A percentile compares a stretch with the other conserved stretches of the same genome.
Conservation (phyloP, 1,140 invertebrate species). For the Pseudomyrmex gracilis region DNA sequence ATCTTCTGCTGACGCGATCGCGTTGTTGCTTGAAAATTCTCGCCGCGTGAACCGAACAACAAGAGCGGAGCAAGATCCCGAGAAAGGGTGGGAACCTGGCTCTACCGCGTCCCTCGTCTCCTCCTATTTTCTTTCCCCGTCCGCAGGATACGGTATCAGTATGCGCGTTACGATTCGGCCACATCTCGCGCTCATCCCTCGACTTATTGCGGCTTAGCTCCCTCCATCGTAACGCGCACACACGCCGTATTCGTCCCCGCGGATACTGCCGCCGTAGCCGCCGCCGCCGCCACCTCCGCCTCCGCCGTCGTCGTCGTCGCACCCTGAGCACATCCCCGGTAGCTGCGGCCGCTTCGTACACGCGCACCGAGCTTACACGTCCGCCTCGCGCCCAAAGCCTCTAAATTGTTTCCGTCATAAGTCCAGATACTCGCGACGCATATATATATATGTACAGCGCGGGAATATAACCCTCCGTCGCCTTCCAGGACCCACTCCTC, state of each 20-base stretch:
- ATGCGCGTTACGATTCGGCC: conserved; percentile 85
- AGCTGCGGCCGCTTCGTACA: conserved; percentile 42
- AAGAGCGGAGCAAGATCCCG: conserved; percentile 54
- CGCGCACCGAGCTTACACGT: conserved; percentile 72
- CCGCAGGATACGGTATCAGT: conserved; percentile 82
- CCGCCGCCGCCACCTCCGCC: conserved; percentile 61
- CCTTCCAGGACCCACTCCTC: conserved; percentile 55
- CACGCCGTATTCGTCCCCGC: conserved; percentile 70
- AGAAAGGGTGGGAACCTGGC: not conserved
- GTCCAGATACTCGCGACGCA: conserved; percentile 84
- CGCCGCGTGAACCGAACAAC: conserved; percentile 49
- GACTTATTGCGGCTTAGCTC: conserved; percentile 86
- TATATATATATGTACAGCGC: conserved; percentile 77
- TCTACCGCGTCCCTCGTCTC: conserved; percentile 10
- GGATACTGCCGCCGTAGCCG: conserved; percentile 33
- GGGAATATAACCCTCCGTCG: conserved; percentile 82
- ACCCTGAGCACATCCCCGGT: conserved; percentile 70
- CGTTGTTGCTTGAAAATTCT: conserved; percentile 71
- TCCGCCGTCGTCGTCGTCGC: conserved; percentile 61
- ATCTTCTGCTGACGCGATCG: conserved; percentile 24
- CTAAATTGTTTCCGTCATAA: conserved; percentile 86
- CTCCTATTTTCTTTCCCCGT: conserved; percentile 57
- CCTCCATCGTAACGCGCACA: conserved; percentile 72
- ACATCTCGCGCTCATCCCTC: conserved; percentile 85
- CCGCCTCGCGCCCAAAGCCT: conserved; percentile 80